Base-by-base conservation (phyloP, 2,113 vertebrate genomes). In the Plecotus auritus region DNA sequence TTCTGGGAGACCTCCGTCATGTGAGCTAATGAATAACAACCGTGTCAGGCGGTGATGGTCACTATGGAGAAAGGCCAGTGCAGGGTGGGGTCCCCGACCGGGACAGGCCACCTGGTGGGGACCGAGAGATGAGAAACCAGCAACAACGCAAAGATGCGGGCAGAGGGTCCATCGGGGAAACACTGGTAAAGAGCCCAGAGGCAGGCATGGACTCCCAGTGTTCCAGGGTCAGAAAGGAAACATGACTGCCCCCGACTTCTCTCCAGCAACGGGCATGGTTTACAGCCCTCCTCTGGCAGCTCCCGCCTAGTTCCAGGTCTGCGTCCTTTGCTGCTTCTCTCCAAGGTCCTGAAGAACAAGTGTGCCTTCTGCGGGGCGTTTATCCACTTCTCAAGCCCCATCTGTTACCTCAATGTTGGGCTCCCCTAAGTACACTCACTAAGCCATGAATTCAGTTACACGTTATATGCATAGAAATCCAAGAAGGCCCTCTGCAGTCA, bases 271-370 rank as follows among this genome's bases (percentile, higher is more conserved):
- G 1, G n/a, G 6, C 47, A 9, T 1, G 42, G 7, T 59, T 91
- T 73, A 11, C 28, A 22, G 1, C 6, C 5, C 22, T 9, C 7
- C 59, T 42, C 12, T 23, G 2, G 47, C 0, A 26, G 10, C 5
- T 0, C 49, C 51, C 20, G n/a, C 7, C 40, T 20, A 1, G 2
- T 23, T 76, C 20, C 45, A 5, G 4, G 28, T 20, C 12, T 4
- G 7, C 14, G 1, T 0, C 35, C 2, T 78, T 45, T 7, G 22
- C 26, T 37, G 86, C 59, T 45, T 92, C 93, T 97, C 83, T 97
- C 94, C 94, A 96, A 94, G 94, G 88, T 95, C 45, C 96, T 95
- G 86, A 97, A 95, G 56, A 69, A 45, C 1, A 5, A 20, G 0
- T 18, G 16, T 4, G 7, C 45, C 5, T 61, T 40, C 7, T 83